These are phyloP conservation scores for Drosophila kurseongensis DNA, from an alignment of 1,140 invertebrate genomes.

Conservation along the genomic window DNA sequence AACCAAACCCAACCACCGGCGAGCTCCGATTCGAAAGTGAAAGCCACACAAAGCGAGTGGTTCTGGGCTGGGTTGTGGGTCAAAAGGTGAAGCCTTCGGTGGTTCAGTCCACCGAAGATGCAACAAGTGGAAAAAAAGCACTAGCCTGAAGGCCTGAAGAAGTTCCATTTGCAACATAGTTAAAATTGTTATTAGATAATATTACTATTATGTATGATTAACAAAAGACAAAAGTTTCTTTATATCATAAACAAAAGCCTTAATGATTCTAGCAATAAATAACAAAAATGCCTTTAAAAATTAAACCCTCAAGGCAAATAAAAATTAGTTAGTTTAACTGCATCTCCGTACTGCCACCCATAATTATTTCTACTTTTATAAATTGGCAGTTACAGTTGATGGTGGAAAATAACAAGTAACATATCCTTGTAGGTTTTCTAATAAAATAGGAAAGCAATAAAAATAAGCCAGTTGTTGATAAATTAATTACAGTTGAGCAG, in stretches of 20 bases:
- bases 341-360: too few species aligned
- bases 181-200: too few species aligned
- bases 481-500: background rate
- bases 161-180: too few species aligned
- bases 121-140: background rate
- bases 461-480: background rate
- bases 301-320: too few species aligned
- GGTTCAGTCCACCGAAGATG: background rate
- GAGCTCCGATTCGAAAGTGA: conserved; percentile 56
- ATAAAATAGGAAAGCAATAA: background rate
- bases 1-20: background rate
- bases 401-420: too few species aligned
- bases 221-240: too few species aligned
- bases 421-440: background rate
- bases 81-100: conserved; percentile 1
- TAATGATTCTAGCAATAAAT: background rate
- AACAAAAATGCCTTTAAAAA: too few species aligned
- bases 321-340: too few species aligned
- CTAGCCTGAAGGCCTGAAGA: too few species aligned
- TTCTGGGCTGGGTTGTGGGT: conserved; percentile 42
- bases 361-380: background rate
- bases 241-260: too few species aligned
- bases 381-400: background rate
- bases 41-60: conserved; percentile 40
- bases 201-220: too few species aligned